Conservation (phyloP, 2,113 vertebrate genomes). For the Phalacrocorax brasilianus region DNA sequence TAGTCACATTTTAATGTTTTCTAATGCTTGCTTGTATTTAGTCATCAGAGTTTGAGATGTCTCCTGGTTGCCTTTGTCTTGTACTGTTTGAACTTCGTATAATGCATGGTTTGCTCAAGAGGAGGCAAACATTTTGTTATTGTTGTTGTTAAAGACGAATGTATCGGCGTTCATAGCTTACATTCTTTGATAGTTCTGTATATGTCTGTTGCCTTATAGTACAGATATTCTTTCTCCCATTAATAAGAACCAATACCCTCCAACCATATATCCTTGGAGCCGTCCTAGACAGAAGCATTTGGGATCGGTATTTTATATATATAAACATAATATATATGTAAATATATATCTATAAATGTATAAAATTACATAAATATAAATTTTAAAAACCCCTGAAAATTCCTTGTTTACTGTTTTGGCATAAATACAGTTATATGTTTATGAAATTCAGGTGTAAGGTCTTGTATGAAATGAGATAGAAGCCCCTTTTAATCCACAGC, state of each 20-base stretch:
- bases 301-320: not conserved
- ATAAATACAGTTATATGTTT: not conserved
- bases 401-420: not conserved
- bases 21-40: slow-evolving; percentile 3
- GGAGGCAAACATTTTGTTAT: not conserved
- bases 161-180: not conserved
- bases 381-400: not conserved
- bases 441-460: not conserved
- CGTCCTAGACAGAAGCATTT: not conserved
- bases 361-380: too few relatives aligned
- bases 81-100: not conserved
- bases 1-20: slow-evolving; percentile 2
- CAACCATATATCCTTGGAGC: not conserved
- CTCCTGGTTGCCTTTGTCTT: not conserved
- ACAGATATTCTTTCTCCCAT: not conserved
- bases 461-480: not conserved
- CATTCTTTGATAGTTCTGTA: not conserved
- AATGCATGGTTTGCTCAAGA: not conserved
- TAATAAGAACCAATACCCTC: not conserved
- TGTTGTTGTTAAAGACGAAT: not conserved
- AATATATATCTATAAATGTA: too few relatives aligned
- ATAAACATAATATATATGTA: too few relatives aligned
- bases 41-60: not conserved
- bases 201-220: not conserved
- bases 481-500: not conserved